Percentiles rank a stretch among this genome's conserved stretches.
Conservation (phyloP, 1,140 invertebrate species). For the Melitaea cinxia region DNA sequence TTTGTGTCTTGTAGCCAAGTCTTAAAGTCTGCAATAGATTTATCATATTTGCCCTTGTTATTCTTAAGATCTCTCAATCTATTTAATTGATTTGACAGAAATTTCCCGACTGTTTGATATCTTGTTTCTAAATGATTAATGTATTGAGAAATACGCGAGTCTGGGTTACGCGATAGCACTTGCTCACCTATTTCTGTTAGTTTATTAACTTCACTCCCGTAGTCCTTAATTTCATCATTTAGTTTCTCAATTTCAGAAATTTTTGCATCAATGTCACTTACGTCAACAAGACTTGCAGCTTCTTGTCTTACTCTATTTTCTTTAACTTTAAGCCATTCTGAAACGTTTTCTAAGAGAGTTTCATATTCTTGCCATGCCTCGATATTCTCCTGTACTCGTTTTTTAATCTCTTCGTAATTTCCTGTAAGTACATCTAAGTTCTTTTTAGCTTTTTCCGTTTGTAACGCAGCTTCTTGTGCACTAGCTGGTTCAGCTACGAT, state of each 20-base stretch:
- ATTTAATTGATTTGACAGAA: constrained; percentile 85
- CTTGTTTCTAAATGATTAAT: constrained; percentile 89
- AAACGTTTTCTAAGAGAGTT: constrained; percentile 87
- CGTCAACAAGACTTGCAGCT: constrained; percentile 86
- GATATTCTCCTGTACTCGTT: constrained; percentile 87
- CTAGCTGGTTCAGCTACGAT: constrained; percentile 86
- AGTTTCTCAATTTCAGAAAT: constrained; percentile 86
- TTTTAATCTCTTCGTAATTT: constrained; percentile 86
- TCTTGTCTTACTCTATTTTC: constrained; percentile 91
- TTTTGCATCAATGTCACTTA: constrained; percentile 88
- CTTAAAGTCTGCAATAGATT: constrained; percentile 87
- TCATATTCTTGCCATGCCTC: constrained; percentile 92
- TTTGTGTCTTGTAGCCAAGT: constrained; percentile 91
- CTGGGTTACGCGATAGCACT: constrained; percentile 89
- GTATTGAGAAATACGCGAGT: constrained; percentile 90
- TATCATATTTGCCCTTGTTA: constrained; percentile 86
- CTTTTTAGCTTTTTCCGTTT: constrained; percentile 84
- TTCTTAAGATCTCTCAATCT: constrained; percentile 86
- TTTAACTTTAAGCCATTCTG: constrained; percentile 92
- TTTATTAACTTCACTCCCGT: constrained; percentile 85
- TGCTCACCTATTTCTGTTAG: constrained; percentile 86
- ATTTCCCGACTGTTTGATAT: constrained; percentile 89
- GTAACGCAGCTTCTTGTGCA: constrained; percentile 83
- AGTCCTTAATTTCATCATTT: constrained; percentile 84
- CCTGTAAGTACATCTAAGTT: constrained; percentile 87